A percentile compares a stretch with the other conserved stretches of the same genome.
Conservation (phyloP, 2,888 invertebrate species). For the Eupithecia tripunctaria region DNA sequence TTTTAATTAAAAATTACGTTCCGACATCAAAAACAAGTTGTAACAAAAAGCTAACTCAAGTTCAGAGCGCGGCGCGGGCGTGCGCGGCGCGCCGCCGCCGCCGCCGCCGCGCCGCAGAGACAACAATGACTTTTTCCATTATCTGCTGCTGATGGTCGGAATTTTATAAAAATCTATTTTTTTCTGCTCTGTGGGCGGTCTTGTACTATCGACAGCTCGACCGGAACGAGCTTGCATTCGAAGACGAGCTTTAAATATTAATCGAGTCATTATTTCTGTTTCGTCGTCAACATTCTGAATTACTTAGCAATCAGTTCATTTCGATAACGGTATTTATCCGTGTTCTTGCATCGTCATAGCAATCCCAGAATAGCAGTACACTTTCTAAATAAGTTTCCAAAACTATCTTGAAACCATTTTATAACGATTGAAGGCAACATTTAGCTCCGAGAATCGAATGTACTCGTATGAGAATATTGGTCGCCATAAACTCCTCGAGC, state of each 20-base stretch:
- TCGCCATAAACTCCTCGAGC: not conserved
- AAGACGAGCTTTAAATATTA: conserved; percentile 32
- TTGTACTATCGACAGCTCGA: conserved; percentile 35
- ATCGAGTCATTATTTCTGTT: conserved; percentile 21
- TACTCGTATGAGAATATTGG: not conserved
- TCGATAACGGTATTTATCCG: not conserved
- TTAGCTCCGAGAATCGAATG: not conserved
- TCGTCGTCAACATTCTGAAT: conserved; percentile 21
- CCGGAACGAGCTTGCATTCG: conserved; percentile 36
- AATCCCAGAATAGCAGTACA: not conserved
- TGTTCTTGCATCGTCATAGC: not conserved
- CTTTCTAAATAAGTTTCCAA: not conserved
- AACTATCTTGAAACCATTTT: not conserved
- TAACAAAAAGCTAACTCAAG: conserved; percentile 42
- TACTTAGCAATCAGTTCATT: not conserved
- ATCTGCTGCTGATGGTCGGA: conserved; percentile 59
- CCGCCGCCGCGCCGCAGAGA: conserved; percentile 44
- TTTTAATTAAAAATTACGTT: conserved; percentile 35
- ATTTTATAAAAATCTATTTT: conserved; percentile 57
- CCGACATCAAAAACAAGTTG: conserved; percentile 39
- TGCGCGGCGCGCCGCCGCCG: not conserved
- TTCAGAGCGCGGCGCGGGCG: conserved; percentile 42
- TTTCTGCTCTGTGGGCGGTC: conserved; percentile 42
- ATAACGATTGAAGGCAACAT: not conserved
- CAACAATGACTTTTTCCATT: conserved; percentile 64